phyloP scores from a whole-genome alignment of 2,888 invertebrate genomes.

The Notocelia uddmanniana region DNA sequence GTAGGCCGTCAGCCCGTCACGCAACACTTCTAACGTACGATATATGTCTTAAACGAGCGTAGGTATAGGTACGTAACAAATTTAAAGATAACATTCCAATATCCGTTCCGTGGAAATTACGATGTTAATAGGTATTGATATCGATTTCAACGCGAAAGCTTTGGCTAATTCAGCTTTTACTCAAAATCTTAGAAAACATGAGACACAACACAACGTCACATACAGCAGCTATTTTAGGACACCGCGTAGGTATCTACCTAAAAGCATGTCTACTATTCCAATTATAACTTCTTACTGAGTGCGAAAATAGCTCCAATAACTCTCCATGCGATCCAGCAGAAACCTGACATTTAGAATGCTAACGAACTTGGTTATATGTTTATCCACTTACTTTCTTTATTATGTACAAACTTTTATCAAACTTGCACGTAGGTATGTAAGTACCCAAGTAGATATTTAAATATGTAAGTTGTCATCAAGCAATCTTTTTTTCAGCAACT shows the following conservation, averaged over 20 bases:
- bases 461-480: too few relatives aligned
- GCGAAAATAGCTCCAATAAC: constrained; percentile 64
- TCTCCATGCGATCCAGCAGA: constrained; percentile 45
- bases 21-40: too few relatives aligned
- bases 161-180: constrained; percentile 21
- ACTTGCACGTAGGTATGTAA: too few relatives aligned
- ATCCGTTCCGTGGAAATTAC: too few relatives aligned
- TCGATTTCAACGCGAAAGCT: background rate
- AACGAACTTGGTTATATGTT: background rate
- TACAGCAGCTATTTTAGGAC: constrained; percentile 58
- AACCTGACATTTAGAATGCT: constrained; percentile 30
- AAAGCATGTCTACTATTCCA: constrained; percentile 69
- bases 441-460: too few relatives aligned
- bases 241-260: constrained; percentile 59
- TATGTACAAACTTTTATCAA: too few relatives aligned
- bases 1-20: too few relatives aligned
- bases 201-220: constrained; percentile 59
- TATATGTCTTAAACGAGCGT: too few relatives aligned
- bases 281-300: constrained; percentile 68
- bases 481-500: too few relatives aligned
- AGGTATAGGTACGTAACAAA: too few relatives aligned
- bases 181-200: constrained; percentile 35
- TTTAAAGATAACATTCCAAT: too few relatives aligned
- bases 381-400: too few relatives aligned
- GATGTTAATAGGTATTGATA: background rate